Evolutionary conservation across 2,888 invertebrate species (phyloP).

Genomic region (Mimachlamys varia): DNA sequence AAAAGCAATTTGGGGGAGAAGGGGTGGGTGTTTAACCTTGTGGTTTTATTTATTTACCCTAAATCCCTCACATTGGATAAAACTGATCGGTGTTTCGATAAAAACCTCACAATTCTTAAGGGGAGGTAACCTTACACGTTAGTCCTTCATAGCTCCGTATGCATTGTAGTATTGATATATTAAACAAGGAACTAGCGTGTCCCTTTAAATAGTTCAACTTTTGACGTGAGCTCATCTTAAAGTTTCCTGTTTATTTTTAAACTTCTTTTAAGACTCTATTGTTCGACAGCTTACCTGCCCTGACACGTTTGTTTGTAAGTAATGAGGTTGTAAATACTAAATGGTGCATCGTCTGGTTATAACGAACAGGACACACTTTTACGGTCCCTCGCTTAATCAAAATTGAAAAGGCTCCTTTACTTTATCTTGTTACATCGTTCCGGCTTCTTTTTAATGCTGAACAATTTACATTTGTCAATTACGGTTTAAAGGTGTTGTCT

Average conservation of each 20-base stretch:
- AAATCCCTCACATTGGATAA: no score
- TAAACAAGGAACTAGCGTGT: background rate
- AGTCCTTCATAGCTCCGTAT: no score
- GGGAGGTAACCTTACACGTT: no score
- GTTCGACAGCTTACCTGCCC: background rate
- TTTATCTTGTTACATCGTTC: no score
- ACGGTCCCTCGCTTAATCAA: no score
- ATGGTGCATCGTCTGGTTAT: background rate
- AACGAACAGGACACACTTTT: background rate
- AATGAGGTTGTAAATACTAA: background rate
- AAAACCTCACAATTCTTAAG: no score
- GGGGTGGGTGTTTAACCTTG: no score
- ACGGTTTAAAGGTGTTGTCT: background rate
- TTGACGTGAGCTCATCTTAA: background rate
- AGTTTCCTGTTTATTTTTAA: conserved; percentile 5
- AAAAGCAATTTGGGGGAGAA: no score
- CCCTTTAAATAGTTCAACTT: background rate
- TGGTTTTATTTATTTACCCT: no score
- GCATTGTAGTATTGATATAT: background rate
- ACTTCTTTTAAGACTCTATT: background rate
- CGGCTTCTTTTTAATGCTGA: background rate
- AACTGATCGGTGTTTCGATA: no score
- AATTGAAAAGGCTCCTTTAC: no score
- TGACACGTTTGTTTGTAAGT: background rate
- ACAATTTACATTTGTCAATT: background rate